Base-by-base conservation (phyloP, 1,140 invertebrate genomes). In the Dreissena rostriformis region DNA sequence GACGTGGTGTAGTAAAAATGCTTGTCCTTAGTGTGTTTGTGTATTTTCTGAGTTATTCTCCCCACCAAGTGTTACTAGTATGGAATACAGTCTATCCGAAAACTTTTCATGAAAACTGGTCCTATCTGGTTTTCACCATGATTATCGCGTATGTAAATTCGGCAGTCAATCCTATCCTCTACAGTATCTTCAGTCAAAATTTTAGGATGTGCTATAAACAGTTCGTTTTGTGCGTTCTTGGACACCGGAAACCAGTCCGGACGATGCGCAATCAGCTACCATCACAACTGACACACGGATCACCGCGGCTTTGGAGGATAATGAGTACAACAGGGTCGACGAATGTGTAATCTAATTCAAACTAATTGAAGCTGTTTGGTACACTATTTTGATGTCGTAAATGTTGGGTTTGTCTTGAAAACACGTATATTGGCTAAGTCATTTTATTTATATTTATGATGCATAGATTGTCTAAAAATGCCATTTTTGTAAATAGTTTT, bases 1-100 rank as follows among this genome's bases (percentile, higher is more conserved):
- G 93, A 11, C 87, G 89, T 82, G 93, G 92, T 11, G 93, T 94
- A 28, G 92, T 94, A 14, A 94, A 94, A 81, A 94, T 94, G 94
- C 86, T 94, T 4, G 91, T 94, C 14, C 92, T 88, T 10, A 92
- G 93, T 73, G 93, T 94, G 8, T 85, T 90, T 22, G 91, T 94
- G 19, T 94, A 94, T 79, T 94, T 94, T 79, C 57, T 94, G 22
- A 93, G 93, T 84, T 94, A 94, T 76, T 93, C 92, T 0, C 93
- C 93, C 0, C 89, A 90, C 52, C 93, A 94, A 78, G 85, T 93
- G 7, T 85, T 92, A n/a, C 85, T 93, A 11, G 89, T 94, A 63
- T 94, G 93, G 86, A 93, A 93, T 72, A 91, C 92, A 1, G 88
- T 94, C 67, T 90, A 92, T 2, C 26, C 72, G 39, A 86, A 66